Evolutionary conservation across 2,113 vertebrate species (phyloP).

Genomic region (Passer montanus): DNA sequence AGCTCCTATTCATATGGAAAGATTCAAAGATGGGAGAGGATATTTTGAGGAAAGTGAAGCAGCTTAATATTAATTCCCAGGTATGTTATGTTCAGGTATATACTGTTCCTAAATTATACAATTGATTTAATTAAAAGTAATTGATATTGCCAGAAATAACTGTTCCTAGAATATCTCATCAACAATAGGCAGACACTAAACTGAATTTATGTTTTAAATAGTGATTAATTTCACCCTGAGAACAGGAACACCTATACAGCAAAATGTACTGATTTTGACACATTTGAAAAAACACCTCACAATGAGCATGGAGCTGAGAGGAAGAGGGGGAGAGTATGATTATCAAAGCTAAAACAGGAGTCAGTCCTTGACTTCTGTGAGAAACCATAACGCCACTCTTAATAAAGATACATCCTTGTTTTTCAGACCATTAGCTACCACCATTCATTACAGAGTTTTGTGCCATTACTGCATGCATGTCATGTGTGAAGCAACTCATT

Average conservation of each 20-base stretch:
- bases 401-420: background rate
- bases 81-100: background rate
- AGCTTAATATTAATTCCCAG: background rate
- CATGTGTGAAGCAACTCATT: background rate
- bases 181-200: background rate
- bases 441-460: background rate
- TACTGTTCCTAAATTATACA: background rate
- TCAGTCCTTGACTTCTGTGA: background rate
- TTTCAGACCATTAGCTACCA: background rate
- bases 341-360: background rate
- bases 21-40: background rate
- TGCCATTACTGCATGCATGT: background rate
- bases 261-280: background rate
- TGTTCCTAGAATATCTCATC: background rate
- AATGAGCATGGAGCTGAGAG: fast-evolving
- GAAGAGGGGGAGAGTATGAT: background rate
- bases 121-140: background rate
- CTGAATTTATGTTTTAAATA: background rate
- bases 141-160: background rate
- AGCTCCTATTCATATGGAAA: background rate
- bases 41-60: background rate
- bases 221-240: background rate
- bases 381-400: background rate
- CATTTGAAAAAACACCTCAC: background rate
- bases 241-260: background rate